phyloP scores from a whole-genome alignment of 2,113 vertebrate species.

The Capreolus pygargus region DNA sequence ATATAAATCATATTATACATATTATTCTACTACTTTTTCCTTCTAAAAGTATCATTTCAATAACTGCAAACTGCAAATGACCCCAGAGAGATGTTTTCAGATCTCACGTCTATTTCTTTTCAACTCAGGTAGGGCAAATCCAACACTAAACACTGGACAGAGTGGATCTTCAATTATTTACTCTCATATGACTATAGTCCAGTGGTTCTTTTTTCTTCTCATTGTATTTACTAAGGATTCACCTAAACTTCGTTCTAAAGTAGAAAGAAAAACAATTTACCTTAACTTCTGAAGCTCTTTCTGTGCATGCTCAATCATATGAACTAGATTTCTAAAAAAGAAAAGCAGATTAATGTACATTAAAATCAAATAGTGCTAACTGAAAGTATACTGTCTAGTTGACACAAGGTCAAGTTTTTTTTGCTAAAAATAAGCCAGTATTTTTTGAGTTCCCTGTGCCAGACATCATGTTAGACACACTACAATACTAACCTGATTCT shows the following conservation, averaged over 20 bases:
- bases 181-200: background rate
- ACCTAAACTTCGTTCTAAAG: slow-evolving; percentile 1
- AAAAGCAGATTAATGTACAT: slow-evolving; percentile 3
- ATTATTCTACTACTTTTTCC: background rate
- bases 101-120: background rate
- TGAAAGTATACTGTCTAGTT: background rate
- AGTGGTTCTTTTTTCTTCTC: background rate
- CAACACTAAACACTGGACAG: background rate
- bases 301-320: slow-evolving; percentile 97
- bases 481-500: background rate
- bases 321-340: slow-evolving; percentile 89
- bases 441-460: background rate
- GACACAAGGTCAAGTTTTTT: background rate
- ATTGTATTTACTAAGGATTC: background rate
- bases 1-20: background rate
- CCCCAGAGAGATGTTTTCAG: background rate
- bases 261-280: slow-evolving; percentile 76
- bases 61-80: background rate
- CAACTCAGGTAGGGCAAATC: background rate
- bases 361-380: background rate
- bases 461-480: background rate
- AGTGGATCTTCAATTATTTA: background rate
- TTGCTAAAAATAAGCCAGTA: background rate
- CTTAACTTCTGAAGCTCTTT: slow-evolving; percentile 97
- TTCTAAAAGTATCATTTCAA: background rate